Base-by-base conservation (phyloP, 2,113 vertebrate genomes). In the Istiophorus platypterus region DNA sequence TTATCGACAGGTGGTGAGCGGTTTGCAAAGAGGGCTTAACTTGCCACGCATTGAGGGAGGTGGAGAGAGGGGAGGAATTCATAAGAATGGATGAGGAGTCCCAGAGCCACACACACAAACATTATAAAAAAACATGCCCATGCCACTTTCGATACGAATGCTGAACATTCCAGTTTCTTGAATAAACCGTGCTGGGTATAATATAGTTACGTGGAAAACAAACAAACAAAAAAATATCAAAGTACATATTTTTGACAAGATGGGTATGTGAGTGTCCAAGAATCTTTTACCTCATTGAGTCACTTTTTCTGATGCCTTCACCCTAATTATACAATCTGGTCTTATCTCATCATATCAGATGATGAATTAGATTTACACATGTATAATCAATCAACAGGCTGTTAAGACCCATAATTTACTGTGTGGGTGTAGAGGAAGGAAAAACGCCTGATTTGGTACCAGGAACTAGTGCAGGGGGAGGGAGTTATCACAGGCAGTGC, bases 1-100 rank as follows among this genome's bases (percentile, higher is more conserved):
- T 78, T 70, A 59, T 66, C 31, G 73, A 71, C 84, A 89, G 85
- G 76, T 73, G 85, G 77, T 2, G 45, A 65, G 62, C 7, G 22
- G 51, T 81, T 61, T 74, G 49, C 15, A 68, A 57, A 20, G 17
- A 52, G n/a, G 59, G 18, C 65, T 86, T 20, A 63, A 64, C 47
- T 47, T 69, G 39, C 45, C 56, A 62, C 47, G 27, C 69, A 62
- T 85, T 66, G 37, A 34, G 59, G 15, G 12, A 37, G 18, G 34
- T 15, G 57, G 73, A n/a, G 54, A 42, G 24, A 27, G 5, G 27
- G 31, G 42, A 31, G 41, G 54, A 31, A 52, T 39, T 12, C 27
- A 54, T 49, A 26, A 47, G 14, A 37, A n/a, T 39, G 65, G 27
- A 57, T 8, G 20, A 22, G 37, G 61, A 75, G 39, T 51, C 47